A percentile compares a stretch with the other conserved stretches of the same genome.
Conservation (phyloP, 2,888 invertebrate species). For the Phaonia tiefii region DNA sequence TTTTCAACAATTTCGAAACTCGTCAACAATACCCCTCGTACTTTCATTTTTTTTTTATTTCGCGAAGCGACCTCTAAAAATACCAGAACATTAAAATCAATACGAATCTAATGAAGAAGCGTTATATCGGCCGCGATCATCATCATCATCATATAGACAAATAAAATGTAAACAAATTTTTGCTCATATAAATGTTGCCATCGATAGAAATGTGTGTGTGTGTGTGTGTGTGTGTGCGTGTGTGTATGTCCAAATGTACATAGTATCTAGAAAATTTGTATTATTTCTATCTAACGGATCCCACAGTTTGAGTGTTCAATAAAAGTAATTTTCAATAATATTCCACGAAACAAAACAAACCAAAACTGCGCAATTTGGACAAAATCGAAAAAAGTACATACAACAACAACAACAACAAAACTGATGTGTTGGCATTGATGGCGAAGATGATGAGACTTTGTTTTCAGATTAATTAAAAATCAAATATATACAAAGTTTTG, state of each 20-base stretch:
- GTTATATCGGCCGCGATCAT: not conserved
- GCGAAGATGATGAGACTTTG: constrained; percentile 50
- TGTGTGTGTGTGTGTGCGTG: constrained; percentile 20
- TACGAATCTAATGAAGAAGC: not conserved
- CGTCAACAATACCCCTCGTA: not conserved
- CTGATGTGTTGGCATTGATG: constrained; percentile 26
- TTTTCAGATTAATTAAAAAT: constrained; percentile 37
- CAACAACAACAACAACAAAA: too few species aligned
- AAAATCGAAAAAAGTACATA: not conserved
- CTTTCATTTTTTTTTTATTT: too few species aligned
- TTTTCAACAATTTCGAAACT: not conserved
- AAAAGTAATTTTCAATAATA: constrained; percentile 57
- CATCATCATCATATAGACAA: constrained; percentile 34
- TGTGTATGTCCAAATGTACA: not conserved
- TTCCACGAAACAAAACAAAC: not conserved
- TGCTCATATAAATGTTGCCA: not conserved
- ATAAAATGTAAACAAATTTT: constrained; percentile 53
- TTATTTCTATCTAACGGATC: constrained; percentile 29
- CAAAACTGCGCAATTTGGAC: constrained; percentile 56
- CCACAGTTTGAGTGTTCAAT: constrained; percentile 60
- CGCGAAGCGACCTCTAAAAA: constrained; percentile 47
- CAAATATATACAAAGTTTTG: constrained; percentile 46
- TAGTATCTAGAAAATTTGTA: not conserved
- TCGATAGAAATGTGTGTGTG: constrained; percentile 6
- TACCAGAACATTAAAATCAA: constrained; percentile 15